Evolutionary conservation across 2,113 vertebrate genomes (phyloP).

Genomic region (Neolamprologus variostigma): DNA sequence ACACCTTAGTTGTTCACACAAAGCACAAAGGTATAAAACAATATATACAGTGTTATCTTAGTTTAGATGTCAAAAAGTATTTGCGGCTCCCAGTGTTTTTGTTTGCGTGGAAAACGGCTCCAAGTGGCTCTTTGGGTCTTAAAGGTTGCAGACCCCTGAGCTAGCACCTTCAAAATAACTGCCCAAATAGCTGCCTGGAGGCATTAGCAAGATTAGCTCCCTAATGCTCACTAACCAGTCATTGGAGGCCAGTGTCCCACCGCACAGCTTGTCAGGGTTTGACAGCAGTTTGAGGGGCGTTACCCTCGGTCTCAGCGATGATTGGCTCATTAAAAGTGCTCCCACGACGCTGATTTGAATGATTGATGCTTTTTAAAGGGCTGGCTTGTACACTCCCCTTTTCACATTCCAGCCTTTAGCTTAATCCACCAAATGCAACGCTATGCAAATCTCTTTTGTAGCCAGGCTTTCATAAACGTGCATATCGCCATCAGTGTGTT

Average conservation of each 20-base stretch:
- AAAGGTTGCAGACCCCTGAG: neutral
- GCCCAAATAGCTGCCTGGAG: neutral
- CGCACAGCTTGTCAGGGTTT: neutral
- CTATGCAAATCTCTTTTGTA: neutral
- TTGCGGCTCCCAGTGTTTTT: accelerated
- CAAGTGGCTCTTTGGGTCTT: neutral
- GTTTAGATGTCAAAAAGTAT: neutral
- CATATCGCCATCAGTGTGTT: neutral
- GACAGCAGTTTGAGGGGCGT: neutral
- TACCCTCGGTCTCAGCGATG: neutral
- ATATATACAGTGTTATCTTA: neutral
- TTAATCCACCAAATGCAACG: neutral
- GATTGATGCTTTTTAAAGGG: neutral
- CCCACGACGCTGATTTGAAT: neutral
- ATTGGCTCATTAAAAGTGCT: neutral
- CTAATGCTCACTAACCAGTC: neutral
- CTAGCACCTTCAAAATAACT: neutral
- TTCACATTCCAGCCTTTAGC: neutral
- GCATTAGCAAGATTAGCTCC: neutral
- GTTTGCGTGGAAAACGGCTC: accelerated
- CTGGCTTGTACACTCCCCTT: neutral
- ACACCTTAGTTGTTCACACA: neutral
- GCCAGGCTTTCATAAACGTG: neutral
- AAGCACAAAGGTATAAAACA: neutral
- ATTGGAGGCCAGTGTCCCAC: neutral